Conservation (phyloP, 1,140 invertebrate species). For the Drosophila subpulchrella region DNA sequence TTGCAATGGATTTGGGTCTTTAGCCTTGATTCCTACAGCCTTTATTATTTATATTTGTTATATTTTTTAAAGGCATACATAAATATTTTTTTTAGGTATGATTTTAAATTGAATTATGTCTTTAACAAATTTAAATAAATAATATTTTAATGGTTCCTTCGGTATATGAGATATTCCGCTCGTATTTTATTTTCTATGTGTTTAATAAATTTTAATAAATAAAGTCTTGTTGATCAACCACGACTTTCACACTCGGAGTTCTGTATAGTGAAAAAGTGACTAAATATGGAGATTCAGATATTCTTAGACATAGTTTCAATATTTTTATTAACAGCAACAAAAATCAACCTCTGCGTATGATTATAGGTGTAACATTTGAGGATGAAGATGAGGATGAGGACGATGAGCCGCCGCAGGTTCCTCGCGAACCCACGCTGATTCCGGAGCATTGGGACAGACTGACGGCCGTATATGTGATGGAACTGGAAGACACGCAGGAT, state of each 20-base stretch:
- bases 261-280: no score
- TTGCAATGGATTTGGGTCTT: background rate
- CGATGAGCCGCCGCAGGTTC: constrained; percentile 31
- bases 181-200: no score
- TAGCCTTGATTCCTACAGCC: constrained; percentile 12
- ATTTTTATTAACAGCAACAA: background rate
- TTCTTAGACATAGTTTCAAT: background rate
- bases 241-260: no score
- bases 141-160: no score
- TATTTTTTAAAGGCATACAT: background rate
- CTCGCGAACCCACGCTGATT: constrained; percentile 36
- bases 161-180: no score
- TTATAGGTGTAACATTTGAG: constrained; percentile 42
- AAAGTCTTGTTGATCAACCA: no score
- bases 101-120: no score
- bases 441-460: constrained; percentile 37
- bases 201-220: background rate
- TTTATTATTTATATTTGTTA: constrained; percentile 7
- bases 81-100: no score
- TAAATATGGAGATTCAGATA: no score
- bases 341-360: constrained; percentile 41
- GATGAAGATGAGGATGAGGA: constrained; percentile 38
- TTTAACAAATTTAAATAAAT: background rate
- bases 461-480: constrained; percentile 38
- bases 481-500: constrained; percentile 17